Conservation (phyloP, 1,140 invertebrate species). For the Pogonomyrmex barbatus region DNA sequence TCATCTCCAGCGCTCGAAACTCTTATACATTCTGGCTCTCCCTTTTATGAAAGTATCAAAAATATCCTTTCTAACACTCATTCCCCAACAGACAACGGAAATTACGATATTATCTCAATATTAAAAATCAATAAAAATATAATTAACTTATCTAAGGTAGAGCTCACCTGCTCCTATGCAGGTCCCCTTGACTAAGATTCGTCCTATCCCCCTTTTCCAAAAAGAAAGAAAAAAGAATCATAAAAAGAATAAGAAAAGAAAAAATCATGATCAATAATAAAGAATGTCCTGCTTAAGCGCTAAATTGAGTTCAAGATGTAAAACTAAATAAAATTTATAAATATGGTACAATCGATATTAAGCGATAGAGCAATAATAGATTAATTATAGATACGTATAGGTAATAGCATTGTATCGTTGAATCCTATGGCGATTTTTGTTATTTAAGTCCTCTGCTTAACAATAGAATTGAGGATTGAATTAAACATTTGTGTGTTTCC, state of each 20-base stretch:
- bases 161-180: slow-evolving; percentile 72
- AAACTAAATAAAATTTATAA: slow-evolving; percentile 85
- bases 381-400: slow-evolving; percentile 84
- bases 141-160: slow-evolving; percentile 77
- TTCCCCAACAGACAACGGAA: slow-evolving; percentile 83
- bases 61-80: slow-evolving; percentile 86
- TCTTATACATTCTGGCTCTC: slow-evolving; percentile 79
- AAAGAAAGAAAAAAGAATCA: slow-evolving; percentile 69
- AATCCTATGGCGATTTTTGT: slow-evolving; percentile 82
- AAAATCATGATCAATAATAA: slow-evolving; percentile 68
- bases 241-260: slow-evolving; percentile 51
- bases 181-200: slow-evolving; percentile 72
- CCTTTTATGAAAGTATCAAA: slow-evolving; percentile 87
- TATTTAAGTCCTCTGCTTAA: slow-evolving; percentile 77
- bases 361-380: slow-evolving; percentile 83
- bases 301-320: slow-evolving; percentile 81
- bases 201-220: slow-evolving; percentile 73
- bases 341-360: slow-evolving; percentile 84
- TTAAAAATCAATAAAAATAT: slow-evolving; percentile 82
- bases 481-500: slow-evolving; percentile 78
- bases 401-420: slow-evolving; percentile 84
- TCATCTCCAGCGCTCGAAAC: slow-evolving; percentile 77
- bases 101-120: slow-evolving; percentile 79
- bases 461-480: slow-evolving; percentile 76
- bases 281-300: slow-evolving; percentile 73